Base-by-base conservation (phyloP, 2,113 vertebrate species). In the Scolopax mira region DNA sequence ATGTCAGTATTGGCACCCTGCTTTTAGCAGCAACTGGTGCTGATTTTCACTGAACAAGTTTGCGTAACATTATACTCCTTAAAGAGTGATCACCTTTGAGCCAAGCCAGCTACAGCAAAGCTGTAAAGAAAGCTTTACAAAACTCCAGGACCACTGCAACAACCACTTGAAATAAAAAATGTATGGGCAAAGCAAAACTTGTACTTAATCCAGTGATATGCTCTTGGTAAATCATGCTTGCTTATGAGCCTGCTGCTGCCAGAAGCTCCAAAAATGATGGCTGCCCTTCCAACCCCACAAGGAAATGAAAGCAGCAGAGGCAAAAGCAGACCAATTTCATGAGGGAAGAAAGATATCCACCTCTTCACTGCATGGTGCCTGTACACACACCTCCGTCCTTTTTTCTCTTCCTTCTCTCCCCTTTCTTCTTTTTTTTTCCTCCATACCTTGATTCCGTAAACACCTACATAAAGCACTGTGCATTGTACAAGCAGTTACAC, bases 11-110 rank as follows among this genome's bases (percentile, higher is more conserved):
- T 69, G 19, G 19, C 18, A 37, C 18, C 3, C 33, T 60, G 48
- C 4, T 71, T 91, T 64, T 31, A 83, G 33, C 31, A 77, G 75
- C 18, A 57, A 37, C 22, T 49, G 24, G 15, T 41, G 31, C 18
- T 69, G 42, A 58, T 88, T 94, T 80, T 64, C 79, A 61, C 48
- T 35, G 6, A 64, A 54, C 3, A n/a, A 71, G 12, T 65, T 62
- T 39, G 10, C 0, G 0, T 58, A 62, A 54, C 16, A 2, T 4
- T 6, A 7, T n/a, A 8, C 27, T 73, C 11, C 51, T 44, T 58
- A 31, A 79, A 31, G 44, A 42, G 30, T 2, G 6, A 84, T 18
- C 33, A 21, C 12, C 24, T 62, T 31, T 21, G 41, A 73, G 54
- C 17, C 0, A 2, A 69, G 31, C 4, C 5, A 9, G 8, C 28